phyloP scores from a whole-genome alignment of 2,888 invertebrate species.

The Pelosia muscerda region DNA sequence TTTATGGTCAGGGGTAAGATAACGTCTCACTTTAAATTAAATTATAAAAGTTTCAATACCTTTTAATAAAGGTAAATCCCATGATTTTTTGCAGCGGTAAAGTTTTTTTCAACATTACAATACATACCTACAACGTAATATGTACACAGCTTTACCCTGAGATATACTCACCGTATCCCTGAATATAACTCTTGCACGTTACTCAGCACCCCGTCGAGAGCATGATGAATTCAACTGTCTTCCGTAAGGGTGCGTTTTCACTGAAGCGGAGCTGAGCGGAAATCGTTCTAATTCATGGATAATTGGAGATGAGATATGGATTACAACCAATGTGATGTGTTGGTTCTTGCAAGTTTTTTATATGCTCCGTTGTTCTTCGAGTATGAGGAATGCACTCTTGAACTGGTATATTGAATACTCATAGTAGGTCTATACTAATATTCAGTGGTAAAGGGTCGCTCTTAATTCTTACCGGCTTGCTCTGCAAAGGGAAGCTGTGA shows the following conservation, averaged over 20 bases:
- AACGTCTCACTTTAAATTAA: no score
- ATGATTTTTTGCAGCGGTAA: no score
- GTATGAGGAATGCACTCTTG: no score
- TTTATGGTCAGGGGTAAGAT: no score
- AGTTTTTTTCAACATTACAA: not conserved
- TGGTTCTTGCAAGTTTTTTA: not conserved
- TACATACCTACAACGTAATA: not conserved
- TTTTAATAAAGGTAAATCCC: no score
- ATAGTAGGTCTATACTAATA: no score
- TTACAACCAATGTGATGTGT: not conserved
- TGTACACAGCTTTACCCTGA: not conserved
- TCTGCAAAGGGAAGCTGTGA: no score
- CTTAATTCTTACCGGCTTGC: no score
- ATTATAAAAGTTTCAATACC: no score
- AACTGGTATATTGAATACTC: no score
- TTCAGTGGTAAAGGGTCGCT: no score
- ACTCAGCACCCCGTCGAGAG: not conserved
- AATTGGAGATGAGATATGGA: slow-evolving; percentile 4
- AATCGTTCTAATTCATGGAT: not conserved
- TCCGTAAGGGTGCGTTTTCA: not conserved
- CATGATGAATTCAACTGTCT: slow-evolving; percentile 6
- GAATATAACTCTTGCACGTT: not conserved
- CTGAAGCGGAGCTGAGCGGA: not conserved
- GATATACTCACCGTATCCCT: not conserved
- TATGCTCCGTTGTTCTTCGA: not conserved